Evolutionary conservation across 2,797 vertebrate genomes (phyloP).

Genomic region (Chelonia mydas): DNA sequence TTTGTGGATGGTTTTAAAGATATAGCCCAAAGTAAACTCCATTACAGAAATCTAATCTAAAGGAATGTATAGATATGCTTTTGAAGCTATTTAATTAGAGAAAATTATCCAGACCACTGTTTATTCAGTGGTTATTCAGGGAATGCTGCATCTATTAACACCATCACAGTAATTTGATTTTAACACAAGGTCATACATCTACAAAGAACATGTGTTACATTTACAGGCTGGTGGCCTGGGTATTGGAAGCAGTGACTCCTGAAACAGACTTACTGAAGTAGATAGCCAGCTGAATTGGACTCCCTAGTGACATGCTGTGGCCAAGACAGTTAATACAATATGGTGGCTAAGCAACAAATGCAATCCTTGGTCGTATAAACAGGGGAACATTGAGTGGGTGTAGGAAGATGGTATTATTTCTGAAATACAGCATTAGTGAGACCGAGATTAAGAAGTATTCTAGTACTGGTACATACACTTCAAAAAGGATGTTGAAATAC

Average conservation of each 20-base stretch:
- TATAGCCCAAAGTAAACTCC: no score
- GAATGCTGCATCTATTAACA: not conserved
- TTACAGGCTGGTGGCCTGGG: not conserved
- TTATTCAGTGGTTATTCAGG: not conserved
- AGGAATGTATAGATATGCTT: not conserved
- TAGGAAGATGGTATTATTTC: not conserved
- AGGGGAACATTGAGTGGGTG: not conserved
- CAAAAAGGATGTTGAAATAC: not conserved
- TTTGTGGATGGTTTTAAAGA: no score
- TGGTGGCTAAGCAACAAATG: not conserved
- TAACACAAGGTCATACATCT: not conserved
- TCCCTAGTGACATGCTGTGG: not conserved
- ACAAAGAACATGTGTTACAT: not conserved
- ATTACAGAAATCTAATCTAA: not conserved
- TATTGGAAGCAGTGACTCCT: conserved; percentile 7
- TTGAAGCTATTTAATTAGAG: not conserved
- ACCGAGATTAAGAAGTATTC: not conserved
- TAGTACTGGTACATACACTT: not conserved
- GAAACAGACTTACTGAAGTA: not conserved
- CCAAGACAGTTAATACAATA: not conserved
- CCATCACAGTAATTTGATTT: conserved; percentile 6
- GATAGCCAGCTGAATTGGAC: not conserved
- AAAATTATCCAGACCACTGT: not conserved
- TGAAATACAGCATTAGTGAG: not conserved
- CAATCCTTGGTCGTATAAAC: not conserved